Percentiles rank a stretch among this genome's conserved stretches.
Evolutionary conservation across 2,888 invertebrate species (phyloP).

Genomic region (Eumerus sabulonum): DNA sequence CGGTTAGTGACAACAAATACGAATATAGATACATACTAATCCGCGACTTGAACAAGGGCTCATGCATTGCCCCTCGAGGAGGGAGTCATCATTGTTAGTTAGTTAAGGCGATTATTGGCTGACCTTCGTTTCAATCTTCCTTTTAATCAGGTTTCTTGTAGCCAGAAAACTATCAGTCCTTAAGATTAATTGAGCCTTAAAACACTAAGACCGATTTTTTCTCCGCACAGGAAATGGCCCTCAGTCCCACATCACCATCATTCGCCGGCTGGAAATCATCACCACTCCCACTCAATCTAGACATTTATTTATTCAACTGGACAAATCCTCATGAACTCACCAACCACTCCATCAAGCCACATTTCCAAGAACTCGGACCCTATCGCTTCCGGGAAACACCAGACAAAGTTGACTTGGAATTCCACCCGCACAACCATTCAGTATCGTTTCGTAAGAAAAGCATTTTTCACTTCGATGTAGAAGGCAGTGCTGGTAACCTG

Average conservation of each 20-base stretch:
- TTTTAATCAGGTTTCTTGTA: too few species aligned
- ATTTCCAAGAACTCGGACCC: conserved; percentile 82
- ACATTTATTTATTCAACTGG: conserved; percentile 89
- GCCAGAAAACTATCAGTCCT: not conserved
- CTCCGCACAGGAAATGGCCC: conserved; percentile 81
- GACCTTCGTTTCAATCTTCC: too few species aligned
- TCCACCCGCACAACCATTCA: conserved; percentile 85
- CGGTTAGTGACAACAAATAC: too few species aligned
- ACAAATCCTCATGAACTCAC: conserved; percentile 85
- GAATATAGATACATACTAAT: too few species aligned
- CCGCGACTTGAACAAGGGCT: too few species aligned
- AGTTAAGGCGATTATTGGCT: too few species aligned
- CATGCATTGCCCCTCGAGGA: too few species aligned
- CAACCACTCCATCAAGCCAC: conserved; percentile 81
- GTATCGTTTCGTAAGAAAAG: conserved; percentile 85
- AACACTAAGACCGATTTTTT: not conserved
- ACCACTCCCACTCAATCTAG: conserved; percentile 83
- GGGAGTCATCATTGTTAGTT: too few species aligned
- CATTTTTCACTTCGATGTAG: conserved; percentile 85
- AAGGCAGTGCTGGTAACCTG: conserved; percentile 84
- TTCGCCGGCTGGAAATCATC: conserved; percentile 86
- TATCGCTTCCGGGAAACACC: conserved; percentile 84
- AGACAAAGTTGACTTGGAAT: conserved; percentile 86
- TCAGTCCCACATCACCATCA: conserved; percentile 82
- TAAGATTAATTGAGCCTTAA: not conserved